Conservation (phyloP, 2,113 vertebrate genomes). For the Dromiciops gliroides region DNA sequence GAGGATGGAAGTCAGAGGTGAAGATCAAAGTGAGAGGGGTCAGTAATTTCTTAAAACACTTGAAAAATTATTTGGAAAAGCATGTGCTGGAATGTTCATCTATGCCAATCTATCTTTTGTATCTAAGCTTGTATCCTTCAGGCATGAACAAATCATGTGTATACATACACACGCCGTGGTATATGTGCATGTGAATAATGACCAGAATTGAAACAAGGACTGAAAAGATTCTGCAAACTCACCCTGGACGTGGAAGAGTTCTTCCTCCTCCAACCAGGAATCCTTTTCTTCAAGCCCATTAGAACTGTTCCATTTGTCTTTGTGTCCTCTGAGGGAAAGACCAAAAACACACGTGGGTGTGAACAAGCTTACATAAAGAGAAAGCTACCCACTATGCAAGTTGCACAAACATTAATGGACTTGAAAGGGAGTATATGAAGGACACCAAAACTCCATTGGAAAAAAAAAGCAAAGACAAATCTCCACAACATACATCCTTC, state of each 20-base stretch:
- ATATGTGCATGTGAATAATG: no score
- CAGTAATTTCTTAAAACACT: constrained; percentile 1
- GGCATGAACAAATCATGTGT: neutral
- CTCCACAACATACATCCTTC: neutral
- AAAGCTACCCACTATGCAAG: neutral
- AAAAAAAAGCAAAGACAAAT: neutral
- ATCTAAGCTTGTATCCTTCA: neutral
- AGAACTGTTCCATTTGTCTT: constrained; percentile 60
- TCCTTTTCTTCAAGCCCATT: constrained; percentile 81
- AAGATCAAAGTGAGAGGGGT: constrained; percentile 10
- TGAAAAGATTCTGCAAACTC: constrained; percentile 41
- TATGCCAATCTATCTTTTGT: neutral
- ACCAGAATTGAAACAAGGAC: no score
- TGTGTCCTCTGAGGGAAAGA: constrained; percentile 73
- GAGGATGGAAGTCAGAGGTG: neutral
- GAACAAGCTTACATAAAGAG: neutral
- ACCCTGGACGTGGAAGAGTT: constrained; percentile 82
- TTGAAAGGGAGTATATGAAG: neutral
- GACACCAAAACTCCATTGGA: neutral
- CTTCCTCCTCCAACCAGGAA: constrained; percentile 84
- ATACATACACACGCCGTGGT: no score
- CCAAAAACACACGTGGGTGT: neutral
- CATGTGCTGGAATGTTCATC: constrained; percentile 24
- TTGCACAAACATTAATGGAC: neutral
- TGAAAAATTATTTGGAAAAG: constrained; percentile 7